Percentiles rank a stretch among this genome's conserved stretches.
phyloP scores from a whole-genome alignment of 2,113 vertebrate genomes.

The Rhabdomys dilectus region DNA sequence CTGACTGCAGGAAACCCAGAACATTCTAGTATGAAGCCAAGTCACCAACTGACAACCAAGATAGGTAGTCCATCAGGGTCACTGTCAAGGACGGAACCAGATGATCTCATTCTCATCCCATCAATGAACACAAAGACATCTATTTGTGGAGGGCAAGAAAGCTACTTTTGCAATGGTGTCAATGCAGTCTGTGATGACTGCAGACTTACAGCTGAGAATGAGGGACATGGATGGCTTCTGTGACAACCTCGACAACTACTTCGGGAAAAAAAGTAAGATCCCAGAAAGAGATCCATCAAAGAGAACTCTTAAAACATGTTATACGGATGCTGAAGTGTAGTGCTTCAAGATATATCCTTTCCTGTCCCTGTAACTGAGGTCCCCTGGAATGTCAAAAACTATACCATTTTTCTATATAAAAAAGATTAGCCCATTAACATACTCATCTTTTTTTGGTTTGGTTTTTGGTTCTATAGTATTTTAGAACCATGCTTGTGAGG shows the following conservation, averaged over 20 bases:
- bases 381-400: neutral
- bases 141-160: neutral
- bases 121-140: neutral
- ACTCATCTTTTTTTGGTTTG: neutral
- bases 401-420: neutral
- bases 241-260: neutral
- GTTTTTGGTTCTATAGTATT: neutral
- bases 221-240: neutral
- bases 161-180: neutral
- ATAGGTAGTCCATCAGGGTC: neutral
- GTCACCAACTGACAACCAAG: neutral
- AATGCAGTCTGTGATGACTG: neutral
- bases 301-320: neutral
- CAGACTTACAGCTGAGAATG: neutral
- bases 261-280: neutral
- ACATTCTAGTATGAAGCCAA: neutral
- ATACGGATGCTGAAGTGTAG: neutral
- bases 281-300: neutral
- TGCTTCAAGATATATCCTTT: neutral
- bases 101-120: neutral
- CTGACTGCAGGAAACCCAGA: neutral
- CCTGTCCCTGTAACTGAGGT: neutral
- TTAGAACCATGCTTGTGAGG: neutral
- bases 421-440: neutral
- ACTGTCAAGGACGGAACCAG: neutral